phyloP scores from a whole-genome alignment of 2,113 vertebrate genomes.

The Oceanites oceanicus region DNA sequence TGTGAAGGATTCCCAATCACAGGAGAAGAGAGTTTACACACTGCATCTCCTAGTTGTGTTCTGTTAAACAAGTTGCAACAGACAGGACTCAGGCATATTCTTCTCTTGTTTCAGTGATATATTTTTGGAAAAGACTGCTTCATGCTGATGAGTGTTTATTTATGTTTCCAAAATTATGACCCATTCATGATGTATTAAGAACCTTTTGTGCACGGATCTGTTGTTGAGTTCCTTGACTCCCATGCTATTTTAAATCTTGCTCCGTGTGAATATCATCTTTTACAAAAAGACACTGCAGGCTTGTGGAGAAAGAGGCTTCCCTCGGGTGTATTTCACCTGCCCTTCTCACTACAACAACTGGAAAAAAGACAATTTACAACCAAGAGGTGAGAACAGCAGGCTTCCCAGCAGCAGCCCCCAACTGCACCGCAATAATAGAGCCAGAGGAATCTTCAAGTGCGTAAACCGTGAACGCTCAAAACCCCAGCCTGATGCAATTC shows the following conservation, averaged over 20 bases:
- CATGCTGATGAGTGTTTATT: neutral
- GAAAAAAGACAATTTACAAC: neutral
- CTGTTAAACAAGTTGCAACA: neutral
- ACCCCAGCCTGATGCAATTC: neutral
- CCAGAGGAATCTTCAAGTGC: neutral
- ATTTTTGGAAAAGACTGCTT: neutral
- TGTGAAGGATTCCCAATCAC: neutral
- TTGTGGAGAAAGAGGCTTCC: neutral
- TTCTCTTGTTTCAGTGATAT: neutral
- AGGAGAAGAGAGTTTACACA: neutral
- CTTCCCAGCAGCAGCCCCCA: neutral
- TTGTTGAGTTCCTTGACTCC: neutral
- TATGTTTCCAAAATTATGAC: neutral
- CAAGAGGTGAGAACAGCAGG: neutral
- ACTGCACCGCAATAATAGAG: neutral
- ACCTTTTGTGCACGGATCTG: neutral
- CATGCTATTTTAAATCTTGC: neutral
- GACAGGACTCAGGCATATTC: neutral
- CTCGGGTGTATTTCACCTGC: neutral
- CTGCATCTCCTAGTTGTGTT: neutral
- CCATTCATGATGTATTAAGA: neutral
- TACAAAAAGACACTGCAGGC: neutral
- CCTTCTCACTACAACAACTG: neutral
- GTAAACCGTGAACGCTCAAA: accelerated
- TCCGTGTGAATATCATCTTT: neutral